Evolutionary conservation across 92 coral and sea anemone genomes (phyloP).

Genomic region (Anthopleura xanthogrammica): DNA sequence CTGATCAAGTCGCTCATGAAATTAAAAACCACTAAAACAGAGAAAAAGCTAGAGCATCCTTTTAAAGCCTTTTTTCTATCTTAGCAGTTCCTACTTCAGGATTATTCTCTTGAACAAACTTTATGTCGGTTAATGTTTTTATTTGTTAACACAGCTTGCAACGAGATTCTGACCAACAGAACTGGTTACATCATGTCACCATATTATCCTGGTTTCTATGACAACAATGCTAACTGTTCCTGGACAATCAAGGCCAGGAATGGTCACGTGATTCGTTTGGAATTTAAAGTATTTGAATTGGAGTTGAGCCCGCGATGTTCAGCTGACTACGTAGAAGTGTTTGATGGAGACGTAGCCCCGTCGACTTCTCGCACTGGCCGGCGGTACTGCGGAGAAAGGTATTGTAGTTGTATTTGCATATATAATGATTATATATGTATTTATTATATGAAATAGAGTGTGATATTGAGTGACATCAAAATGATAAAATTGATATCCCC

Average conservation of each 20-base stretch:
- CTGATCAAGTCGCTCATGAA: no score
- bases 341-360: constrained; percentile 19
- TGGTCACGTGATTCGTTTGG: constrained; percentile 37
- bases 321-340: neutral
- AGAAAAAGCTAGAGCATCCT: no score
- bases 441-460: no score
- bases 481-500: no score
- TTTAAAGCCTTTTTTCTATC: no score
- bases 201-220: constrained; percentile 40
- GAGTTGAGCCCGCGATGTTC: constrained; percentile 27
- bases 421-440: no score
- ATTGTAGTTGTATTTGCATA: neutral
- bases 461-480: no score
- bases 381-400: constrained; percentile 37
- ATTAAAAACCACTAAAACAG: no score
- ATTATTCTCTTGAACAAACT: no score
- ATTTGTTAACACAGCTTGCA: constrained; percentile 19
- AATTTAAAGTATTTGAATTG: constrained; percentile 37
- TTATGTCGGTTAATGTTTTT: no score
- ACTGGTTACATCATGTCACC: constrained; percentile 42
- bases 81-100: no score
- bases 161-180: constrained; percentile 29
- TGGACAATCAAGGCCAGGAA: constrained; percentile 33
- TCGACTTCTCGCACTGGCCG: constrained; percentile 28
- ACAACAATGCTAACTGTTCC: constrained; percentile 32